phyloP scores from a whole-genome alignment of 1,140 invertebrate species.

The Vanessa tameamea region DNA sequence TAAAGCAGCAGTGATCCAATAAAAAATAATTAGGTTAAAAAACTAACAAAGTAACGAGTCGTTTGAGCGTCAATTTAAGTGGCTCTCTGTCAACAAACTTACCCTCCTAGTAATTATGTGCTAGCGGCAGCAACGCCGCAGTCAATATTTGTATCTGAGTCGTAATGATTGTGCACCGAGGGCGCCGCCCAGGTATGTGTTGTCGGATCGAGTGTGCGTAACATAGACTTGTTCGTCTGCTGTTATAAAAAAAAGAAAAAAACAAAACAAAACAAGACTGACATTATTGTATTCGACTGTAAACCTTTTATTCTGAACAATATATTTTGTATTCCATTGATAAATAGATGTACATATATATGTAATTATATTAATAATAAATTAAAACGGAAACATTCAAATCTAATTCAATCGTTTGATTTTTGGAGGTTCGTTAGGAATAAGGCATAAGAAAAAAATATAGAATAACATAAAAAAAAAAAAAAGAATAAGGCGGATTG shows the following conservation, averaged over 20 bases:
- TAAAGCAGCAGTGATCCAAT: constrained; percentile 15
- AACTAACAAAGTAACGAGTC: constrained; percentile 33
- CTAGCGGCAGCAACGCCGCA: constrained; percentile 39
- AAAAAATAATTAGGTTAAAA: constrained; percentile 35
- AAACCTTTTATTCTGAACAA: not conserved
- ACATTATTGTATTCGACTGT: not conserved
- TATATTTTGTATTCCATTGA: no score
- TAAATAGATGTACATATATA: no score
- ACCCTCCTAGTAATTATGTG: constrained; percentile 43
- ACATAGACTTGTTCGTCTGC: constrained; percentile 2
- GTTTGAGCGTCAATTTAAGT: constrained; percentile 35
- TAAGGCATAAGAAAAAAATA: no score
- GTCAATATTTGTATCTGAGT: constrained; percentile 47
- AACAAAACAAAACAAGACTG: not conserved
- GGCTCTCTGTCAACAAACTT: constrained; percentile 41
- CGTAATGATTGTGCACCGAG: constrained; percentile 37
- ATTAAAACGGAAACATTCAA: no score
- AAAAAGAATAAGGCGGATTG: not conserved
- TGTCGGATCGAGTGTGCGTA: constrained; percentile 22
- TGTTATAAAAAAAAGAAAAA: not conserved
- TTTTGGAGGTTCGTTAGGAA: no score
- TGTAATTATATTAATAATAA: no score
- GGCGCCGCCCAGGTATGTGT: constrained; percentile 28
- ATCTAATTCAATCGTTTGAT: no score
- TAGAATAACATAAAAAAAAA: no score